These are phyloP conservation scores for Pelodiscus sinensis DNA, from an alignment of 2,113 vertebrate genomes.

Conservation along the genomic window DNA sequence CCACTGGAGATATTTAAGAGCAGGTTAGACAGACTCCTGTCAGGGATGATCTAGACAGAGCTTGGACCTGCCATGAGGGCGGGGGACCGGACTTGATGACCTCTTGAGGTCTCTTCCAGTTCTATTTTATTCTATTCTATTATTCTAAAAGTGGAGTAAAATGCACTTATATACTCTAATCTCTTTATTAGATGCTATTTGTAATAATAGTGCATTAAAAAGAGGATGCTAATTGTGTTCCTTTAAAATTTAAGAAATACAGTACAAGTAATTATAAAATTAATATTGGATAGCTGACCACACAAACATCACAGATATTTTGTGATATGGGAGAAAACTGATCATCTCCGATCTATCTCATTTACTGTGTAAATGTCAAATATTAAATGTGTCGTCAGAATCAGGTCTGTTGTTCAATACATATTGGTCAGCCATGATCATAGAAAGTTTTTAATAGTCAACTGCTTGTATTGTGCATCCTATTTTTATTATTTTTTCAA, in stretches of 20 bases:
- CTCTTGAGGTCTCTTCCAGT: too few relatives aligned
- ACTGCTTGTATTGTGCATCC: neutral
- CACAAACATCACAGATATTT: neutral
- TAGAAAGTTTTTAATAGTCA: neutral
- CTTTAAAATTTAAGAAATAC: neutral
- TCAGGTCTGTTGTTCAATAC: neutral
- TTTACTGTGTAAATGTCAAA: neutral
- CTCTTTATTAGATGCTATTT: neutral
- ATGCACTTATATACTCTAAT: neutral
- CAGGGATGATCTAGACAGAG: too few relatives aligned
- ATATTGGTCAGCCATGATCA: neutral
- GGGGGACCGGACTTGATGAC: too few relatives aligned
- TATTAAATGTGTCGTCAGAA: neutral
- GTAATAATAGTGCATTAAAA: neutral
- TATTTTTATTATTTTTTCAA: conserved; percentile 1
- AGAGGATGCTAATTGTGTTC: conserved; percentile 3
- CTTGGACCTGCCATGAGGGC: too few relatives aligned
- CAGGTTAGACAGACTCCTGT: too few relatives aligned
- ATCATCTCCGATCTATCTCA: neutral
- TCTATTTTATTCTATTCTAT: too few relatives aligned
- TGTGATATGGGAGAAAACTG: neutral
- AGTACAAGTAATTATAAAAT: conserved; percentile 1
- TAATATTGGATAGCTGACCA: neutral
- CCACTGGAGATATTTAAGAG: too few relatives aligned
- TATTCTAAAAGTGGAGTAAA: neutral